These are phyloP conservation scores for Oxyura jamaicensis DNA, from an alignment of 2,113 vertebrate species.

Conservation along the genomic window DNA sequence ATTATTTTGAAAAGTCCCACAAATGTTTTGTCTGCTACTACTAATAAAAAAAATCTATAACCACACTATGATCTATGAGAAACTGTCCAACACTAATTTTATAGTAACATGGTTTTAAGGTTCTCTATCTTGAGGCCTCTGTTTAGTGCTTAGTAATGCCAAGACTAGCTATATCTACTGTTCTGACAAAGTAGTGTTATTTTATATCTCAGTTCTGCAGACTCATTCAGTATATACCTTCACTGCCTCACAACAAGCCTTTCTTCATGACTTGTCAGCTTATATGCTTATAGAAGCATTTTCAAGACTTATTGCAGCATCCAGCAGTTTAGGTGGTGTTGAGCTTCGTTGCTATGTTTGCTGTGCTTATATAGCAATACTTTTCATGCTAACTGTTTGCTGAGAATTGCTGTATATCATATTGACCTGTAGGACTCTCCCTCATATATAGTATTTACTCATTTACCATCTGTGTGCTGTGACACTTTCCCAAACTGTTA, in stretches of 20 bases:
- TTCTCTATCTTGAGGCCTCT: neutral
- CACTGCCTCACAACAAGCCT: neutral
- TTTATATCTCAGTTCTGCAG: neutral
- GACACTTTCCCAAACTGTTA: constrained; percentile 12
- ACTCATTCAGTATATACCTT: neutral
- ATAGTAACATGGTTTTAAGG: neutral
- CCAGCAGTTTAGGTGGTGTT: neutral
- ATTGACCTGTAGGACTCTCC: neutral
- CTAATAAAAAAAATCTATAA: neutral
- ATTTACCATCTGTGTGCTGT: neutral
- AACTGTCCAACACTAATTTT: neutral
- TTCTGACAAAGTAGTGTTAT: neutral
- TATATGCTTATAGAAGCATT: neutral
- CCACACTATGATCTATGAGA: neutral
- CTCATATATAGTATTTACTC: neutral
- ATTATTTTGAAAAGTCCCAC: neutral
- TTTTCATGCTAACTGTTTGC: neutral
- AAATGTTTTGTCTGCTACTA: neutral
- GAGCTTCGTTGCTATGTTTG: neutral
- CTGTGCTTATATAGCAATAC: neutral
- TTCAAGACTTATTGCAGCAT: neutral
- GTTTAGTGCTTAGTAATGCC: neutral
- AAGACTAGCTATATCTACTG: neutral
- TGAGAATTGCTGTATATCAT: neutral
- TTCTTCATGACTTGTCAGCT: neutral